Evolutionary conservation across 2,797 vertebrate species (phyloP), one percentile per base, ranked within the genome.

Genomic region (Gila robusta): DNA sequence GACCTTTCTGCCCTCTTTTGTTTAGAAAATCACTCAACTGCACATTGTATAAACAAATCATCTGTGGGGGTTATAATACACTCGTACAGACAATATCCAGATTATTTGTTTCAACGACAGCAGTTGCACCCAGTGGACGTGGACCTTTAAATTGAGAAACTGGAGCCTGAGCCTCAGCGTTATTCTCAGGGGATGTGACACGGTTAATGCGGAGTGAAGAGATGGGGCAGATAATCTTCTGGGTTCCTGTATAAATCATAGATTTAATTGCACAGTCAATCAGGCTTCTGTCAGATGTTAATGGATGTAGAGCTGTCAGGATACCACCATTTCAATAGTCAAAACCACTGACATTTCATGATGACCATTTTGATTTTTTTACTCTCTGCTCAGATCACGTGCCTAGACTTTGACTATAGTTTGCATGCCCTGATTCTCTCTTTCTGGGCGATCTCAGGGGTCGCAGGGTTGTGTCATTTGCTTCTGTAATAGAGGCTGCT

Each of bases 401-500:
- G 41, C 6, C 10, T 80, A 26, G 44, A 69, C 47, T 77, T 73
- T 47, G 10, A 41, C 74, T 70, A 2, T 49, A 73, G 66, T 54
- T 35, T 81, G 28, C 54, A 28, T 44, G 64, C 19, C 70, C 64
- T 14, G 23, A 52, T 54, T 85, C 66, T 49, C 82, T 90, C 73
- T 83, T 90, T 90, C 54, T 91, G 88, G 23, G 64, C 69, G 28
- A 77, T 64, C 83, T 70, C 47, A 64, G 19, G 81, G 86, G 86
- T 82, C 79, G 82, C 54, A 28, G 80, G 84, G 70, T 89, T 86
- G 85, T 49, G 84, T 85, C 84, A 35, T 87, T 73, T 81, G 74
- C 74, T 88, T 77, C 71, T 81, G 89, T 85, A 91, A 95, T 93
- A 95, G 94, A 93, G 91, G 93, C 88, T 87, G 89, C 89, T 90